Evolutionary conservation across 2,888 invertebrate genomes (phyloP), one percentile per base, ranked within the genome.

Genomic region (Exephanes ischioxanthus): DNA sequence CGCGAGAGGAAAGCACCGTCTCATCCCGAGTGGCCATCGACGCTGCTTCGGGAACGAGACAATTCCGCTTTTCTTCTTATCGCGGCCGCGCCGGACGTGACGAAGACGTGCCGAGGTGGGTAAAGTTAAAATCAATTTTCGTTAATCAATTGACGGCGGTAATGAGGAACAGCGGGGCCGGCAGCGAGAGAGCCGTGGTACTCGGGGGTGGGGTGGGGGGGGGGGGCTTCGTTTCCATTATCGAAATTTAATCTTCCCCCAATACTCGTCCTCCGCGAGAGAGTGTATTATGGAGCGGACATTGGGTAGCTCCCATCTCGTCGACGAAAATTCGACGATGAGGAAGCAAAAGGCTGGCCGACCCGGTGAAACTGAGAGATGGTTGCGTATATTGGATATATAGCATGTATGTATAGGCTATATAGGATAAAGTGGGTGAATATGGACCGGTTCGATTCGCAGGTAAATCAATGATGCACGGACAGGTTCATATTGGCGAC

Each of bases 191-290:
- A 33, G 14, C 19, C 37, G 67, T 37, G 75, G 19, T 67, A 22
- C 33, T 53, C 30, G 30, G 26, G 80, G 67, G 68, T 53, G 51
- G 61, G 26, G 26, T 26, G 26, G 26, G 22, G 22, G 26, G 26
- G 26, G 26, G 30, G 51, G 55, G 67, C 26, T 37, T 30, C 70
- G 80, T 73, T 78, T 82, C 79, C 82, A 87, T 89, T 89, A 90
- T 89, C 88, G 88, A 88, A 90, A 90, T 89, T 89, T 89, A 89
- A 90, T 90, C 88, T 90, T 83, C 41, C 83, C 87, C 87, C 87
- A 88, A 88, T 89, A 88, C 86, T 86, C 87, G 86, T 82, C 75
- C 84, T 41, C 5, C 85, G 85, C 33, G 68, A 19, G 26, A 14
- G 51, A 61, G 22, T 83, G 75, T 75, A 79, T 61, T 76, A 61